Conservation (phyloP, 2,797 vertebrate species). For the Macropus fuliginosus region DNA sequence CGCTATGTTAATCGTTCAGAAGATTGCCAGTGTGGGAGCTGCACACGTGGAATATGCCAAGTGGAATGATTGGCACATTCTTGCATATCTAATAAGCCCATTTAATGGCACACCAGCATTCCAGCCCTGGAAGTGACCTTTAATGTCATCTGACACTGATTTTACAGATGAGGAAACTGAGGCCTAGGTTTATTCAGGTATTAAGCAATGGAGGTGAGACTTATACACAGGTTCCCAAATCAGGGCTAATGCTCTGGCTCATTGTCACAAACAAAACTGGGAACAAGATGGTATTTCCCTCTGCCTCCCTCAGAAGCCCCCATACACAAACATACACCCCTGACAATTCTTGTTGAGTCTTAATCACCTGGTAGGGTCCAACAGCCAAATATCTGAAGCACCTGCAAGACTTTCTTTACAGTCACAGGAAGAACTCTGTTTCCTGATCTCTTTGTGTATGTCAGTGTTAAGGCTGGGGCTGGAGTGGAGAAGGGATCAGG, state of each 20-base stretch:
- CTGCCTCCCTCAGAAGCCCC: not conserved
- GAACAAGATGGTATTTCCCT: too few species aligned
- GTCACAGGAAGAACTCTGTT: not conserved
- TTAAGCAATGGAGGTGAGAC: not conserved
- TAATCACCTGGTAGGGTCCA: not conserved
- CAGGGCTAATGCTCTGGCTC: not conserved
- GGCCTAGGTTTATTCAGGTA: not conserved
- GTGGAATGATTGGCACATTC: not conserved
- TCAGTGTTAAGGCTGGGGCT: not conserved
- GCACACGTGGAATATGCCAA: too few species aligned
- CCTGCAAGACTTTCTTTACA: not conserved
- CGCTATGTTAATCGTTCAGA: not conserved
- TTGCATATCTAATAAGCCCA: not conserved
- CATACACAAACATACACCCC: too few species aligned
- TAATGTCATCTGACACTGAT: not conserved
- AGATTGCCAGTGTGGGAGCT: too few species aligned
- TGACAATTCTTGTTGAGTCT: too few species aligned
- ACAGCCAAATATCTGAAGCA: not conserved
- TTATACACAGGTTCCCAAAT: not conserved
- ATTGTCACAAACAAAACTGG: not conserved
- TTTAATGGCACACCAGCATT: too few species aligned
- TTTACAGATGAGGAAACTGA: slow-evolving; percentile 23
- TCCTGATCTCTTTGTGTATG: not conserved
- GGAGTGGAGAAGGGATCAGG: not conserved
- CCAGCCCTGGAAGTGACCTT: not conserved